These are phyloP conservation scores for Chaetorhynchus papuensis DNA, from an alignment of 2,113 vertebrate species.

Conservation along the genomic window DNA sequence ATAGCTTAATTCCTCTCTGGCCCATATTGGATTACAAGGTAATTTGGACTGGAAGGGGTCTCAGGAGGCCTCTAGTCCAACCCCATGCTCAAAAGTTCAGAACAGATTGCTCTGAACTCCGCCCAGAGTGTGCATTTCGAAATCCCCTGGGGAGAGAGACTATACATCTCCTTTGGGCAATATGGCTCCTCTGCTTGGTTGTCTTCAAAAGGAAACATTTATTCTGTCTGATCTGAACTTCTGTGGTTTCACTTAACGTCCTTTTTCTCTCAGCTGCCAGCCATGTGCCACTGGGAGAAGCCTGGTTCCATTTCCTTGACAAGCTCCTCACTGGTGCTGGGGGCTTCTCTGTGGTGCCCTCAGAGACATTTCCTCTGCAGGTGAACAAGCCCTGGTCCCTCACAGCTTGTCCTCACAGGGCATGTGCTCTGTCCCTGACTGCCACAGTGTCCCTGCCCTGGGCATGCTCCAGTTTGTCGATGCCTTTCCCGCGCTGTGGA, in stretches of 20 bases:
- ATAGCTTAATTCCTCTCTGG: background rate
- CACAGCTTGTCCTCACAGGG: background rate
- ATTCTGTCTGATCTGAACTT: background rate
- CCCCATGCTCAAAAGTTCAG: background rate
- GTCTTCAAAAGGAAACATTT: background rate
- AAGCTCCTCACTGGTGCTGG: background rate
- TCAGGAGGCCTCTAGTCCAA: background rate
- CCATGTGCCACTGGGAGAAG: accelerated
- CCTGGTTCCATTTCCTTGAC: background rate
- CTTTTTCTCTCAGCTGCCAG: background rate
- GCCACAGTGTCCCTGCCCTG: accelerated
- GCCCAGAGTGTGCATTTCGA: background rate
- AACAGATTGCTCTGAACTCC: background rate
- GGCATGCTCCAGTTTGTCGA: accelerated
- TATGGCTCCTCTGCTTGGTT: background rate
- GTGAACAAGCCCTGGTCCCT: background rate
- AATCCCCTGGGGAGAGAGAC: background rate
- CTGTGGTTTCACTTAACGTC: background rate
- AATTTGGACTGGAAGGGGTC: background rate
- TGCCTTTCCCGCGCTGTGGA: accelerated
- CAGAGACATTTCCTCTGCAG: background rate
- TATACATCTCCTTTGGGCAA: background rate
- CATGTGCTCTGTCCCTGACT: accelerated
- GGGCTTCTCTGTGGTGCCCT: background rate
- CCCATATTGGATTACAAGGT: background rate